phyloP scores from a whole-genome alignment of 2,797 vertebrate species.

The Tachyglossus aculeatus region DNA sequence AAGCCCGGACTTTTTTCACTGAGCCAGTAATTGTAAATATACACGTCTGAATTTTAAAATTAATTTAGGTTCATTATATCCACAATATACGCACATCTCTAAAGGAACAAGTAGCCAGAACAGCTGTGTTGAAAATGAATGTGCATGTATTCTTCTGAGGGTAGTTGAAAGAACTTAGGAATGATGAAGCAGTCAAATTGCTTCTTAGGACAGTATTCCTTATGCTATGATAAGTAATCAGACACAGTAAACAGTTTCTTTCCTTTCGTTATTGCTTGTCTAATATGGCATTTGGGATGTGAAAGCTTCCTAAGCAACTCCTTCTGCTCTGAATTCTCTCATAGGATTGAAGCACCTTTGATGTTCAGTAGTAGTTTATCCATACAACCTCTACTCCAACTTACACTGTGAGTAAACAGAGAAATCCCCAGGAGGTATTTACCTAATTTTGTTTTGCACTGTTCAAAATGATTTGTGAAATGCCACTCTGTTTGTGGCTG shows the following conservation, averaged over 20 bases:
- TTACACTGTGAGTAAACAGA: constrained; percentile 19
- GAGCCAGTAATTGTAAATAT: no score
- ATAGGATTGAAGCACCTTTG: neutral
- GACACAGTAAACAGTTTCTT: constrained; percentile 5
- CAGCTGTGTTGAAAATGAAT: fast-evolving
- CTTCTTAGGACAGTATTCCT: neutral
- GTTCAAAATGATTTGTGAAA: neutral
- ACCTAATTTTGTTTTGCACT: neutral
- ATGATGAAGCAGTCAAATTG: neutral
- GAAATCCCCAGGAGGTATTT: neutral
- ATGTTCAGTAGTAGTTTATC: constrained; percentile 13
- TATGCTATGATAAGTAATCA: constrained; percentile 1
- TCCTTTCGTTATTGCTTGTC: neutral
- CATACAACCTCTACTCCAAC: constrained; percentile 22
- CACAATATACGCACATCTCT: neutral
- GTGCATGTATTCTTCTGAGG: neutral
- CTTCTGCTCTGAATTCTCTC: neutral
- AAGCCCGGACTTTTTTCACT: no score
- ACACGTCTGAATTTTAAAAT: no score
- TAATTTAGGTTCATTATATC: neutral
- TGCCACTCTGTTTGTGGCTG: neutral
- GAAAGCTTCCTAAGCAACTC: neutral
- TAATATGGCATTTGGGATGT: constrained; percentile 10
- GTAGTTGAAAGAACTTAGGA: neutral
- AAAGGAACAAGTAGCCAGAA: neutral